Evolutionary conservation across 2,888 invertebrate species (phyloP).

Genomic region (Apamea monoglypha): DNA sequence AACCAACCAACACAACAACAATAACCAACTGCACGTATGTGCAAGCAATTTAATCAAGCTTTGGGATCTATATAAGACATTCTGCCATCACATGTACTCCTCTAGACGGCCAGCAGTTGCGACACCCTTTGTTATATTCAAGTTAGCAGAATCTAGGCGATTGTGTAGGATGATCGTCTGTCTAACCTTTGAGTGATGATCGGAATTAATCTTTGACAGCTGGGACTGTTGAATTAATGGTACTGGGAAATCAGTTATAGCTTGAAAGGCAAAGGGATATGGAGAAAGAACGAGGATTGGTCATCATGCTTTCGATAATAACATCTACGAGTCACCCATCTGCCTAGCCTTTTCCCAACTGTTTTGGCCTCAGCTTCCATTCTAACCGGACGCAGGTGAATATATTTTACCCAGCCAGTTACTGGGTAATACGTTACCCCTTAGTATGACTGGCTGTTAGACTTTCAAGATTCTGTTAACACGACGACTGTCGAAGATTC

Average conservation of each 20-base stretch:
- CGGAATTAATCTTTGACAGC: slow-evolving; percentile 35
- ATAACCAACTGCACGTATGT: not conserved
- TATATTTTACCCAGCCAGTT: not conserved
- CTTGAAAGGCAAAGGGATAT: not conserved
- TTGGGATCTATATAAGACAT: not conserved
- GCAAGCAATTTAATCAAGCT: not conserved
- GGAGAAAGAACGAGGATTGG: not conserved
- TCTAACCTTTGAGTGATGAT: slow-evolving; percentile 47
- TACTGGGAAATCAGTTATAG: slow-evolving; percentile 31
- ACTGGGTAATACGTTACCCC: too few species aligned
- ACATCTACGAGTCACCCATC: not conserved
- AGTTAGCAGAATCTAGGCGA: slow-evolving; percentile 59
- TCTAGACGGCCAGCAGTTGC: slow-evolving; percentile 47
- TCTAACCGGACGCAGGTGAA: not conserved
- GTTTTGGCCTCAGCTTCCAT: not conserved
- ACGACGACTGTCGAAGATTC: too few species aligned
- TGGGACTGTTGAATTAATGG: slow-evolving; percentile 18
- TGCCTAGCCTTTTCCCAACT: not conserved
- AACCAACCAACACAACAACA: too few species aligned
- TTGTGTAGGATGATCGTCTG: slow-evolving; percentile 60
- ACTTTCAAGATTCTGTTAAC: too few species aligned
- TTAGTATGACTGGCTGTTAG: too few species aligned
- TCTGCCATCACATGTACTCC: slow-evolving; percentile 34
- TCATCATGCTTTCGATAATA: not conserved
- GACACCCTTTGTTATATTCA: slow-evolving; percentile 62